Evolutionary conservation across 2,113 vertebrate species (phyloP).

Genomic region (Etheostoma cragini): DNA sequence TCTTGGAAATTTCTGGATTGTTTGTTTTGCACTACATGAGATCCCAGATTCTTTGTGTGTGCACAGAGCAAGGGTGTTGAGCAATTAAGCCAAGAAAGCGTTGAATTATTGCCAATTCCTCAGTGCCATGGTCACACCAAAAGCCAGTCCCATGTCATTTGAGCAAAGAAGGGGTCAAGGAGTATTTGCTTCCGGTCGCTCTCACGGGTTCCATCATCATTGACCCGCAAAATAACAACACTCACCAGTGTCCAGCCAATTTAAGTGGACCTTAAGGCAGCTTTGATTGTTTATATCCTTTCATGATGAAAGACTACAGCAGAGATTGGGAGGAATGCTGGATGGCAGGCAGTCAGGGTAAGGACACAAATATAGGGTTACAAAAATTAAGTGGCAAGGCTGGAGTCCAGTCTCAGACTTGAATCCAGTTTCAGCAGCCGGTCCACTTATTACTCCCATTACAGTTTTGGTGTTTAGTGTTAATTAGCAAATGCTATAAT

Average conservation of each 20-base stretch:
- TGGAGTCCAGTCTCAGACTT: neutral
- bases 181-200: conserved; percentile 18
- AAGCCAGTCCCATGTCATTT: neutral
- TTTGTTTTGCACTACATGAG: neutral
- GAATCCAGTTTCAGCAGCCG: neutral
- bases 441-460: neutral
- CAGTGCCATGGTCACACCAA: neutral
- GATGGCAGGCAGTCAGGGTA: neutral
- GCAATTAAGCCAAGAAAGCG: neutral
- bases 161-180: neutral
- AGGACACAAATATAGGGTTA: neutral
- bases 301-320: neutral
- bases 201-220: conserved; percentile 19
- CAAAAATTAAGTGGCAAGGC: neutral
- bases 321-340: neutral
- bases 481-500: neutral
- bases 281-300: conserved; percentile 12
- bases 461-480: neutral
- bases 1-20: neutral
- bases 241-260: neutral
- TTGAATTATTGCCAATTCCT: neutral
- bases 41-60: neutral
- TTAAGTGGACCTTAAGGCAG: conserved; percentile 9
- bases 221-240: conserved; percentile 31
- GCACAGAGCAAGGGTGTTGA: neutral